Evolutionary conservation across 2,888 invertebrate genomes (phyloP).

Genomic region (Laothoe populi): DNA sequence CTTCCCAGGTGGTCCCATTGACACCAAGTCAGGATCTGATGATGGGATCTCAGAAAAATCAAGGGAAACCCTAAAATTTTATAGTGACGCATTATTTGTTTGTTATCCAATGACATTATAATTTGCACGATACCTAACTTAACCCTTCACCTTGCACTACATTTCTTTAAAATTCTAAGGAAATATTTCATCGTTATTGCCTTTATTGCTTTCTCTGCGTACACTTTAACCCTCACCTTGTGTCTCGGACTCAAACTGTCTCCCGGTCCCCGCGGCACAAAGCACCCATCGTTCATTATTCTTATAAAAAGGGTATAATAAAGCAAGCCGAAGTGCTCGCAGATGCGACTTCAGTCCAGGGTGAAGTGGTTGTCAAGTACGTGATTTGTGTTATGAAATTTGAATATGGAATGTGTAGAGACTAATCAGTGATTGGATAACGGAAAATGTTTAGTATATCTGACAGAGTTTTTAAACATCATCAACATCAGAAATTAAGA

Average conservation of each 20-base stretch:
- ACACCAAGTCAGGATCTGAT: too few relatives aligned
- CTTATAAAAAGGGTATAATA: conserved; percentile 25
- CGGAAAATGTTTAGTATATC: not conserved
- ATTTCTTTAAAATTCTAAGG: not conserved
- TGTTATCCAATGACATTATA: too few relatives aligned
- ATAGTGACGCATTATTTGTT: too few relatives aligned
- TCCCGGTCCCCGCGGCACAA: conserved; percentile 14
- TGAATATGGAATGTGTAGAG: not conserved
- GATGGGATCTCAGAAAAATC: too few relatives aligned
- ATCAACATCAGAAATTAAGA: too few relatives aligned
- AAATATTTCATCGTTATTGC: not conserved
- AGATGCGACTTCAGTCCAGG: conserved; percentile 64
- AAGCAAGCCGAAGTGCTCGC: conserved; percentile 34
- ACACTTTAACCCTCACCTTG: not conserved
- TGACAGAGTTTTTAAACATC: not conserved
- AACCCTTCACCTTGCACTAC: too few relatives aligned
- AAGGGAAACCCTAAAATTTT: too few relatives aligned
- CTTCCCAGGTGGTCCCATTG: too few relatives aligned
- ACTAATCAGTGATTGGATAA: not conserved
- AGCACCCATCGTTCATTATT: conserved; percentile 11
- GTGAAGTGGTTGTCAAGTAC: conserved; percentile 45
- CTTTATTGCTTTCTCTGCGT: not conserved
- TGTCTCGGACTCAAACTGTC: not conserved
- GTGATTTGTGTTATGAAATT: conserved; percentile 13
- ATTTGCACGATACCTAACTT: too few relatives aligned